Base-by-base conservation (phyloP, 1,140 invertebrate genomes). In the Plodia interpunctella region DNA sequence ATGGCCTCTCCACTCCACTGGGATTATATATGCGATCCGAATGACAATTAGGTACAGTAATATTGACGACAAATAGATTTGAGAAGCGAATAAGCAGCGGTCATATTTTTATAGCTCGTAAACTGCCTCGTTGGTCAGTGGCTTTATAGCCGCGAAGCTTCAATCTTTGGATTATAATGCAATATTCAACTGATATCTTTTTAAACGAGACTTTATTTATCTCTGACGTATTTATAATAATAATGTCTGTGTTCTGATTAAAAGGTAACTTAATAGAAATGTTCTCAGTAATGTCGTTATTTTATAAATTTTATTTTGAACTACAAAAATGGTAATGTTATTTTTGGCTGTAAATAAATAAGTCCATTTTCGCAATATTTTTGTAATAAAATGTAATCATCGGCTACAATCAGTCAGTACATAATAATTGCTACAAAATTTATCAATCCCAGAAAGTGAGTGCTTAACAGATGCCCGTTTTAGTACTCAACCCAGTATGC, bases 1-100 rank as follows among this genome's bases (percentile, higher is more conserved):
- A 82, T 66, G 75, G 73, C 68, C 79, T 74, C 69, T 76, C 68
- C 61, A 63, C 51, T 76, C 69, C 61, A 63, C 51, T 57, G 61
- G 70, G 77, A 80, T 82, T 80, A 78, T 72, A 73, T 78, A 78
- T 78, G 77, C 74, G 74, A 64, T 65, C 60, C 62, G 79, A 80
- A 82, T 80, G 67, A 72, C 75, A 80, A 82, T 74, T 71, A 74
- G 66, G 69, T 58, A 59, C 63, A 64, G 50, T 72, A 65, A 52
- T 62, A 49, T 25, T 25, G 51, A 35, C 55, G 63, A 68, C 65
- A 67, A 74, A 68, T 63, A 57, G 0, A 56, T 56, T 61, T 63
- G 55, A 65, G 60, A 56, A 62, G 62, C 21, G 49, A 30, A 55
- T 64, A 35, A 58, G 59, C 11, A 17, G n/a, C 44, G 5, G 21